phyloP scores from a whole-genome alignment of 2,888 invertebrate genomes.

The Caenorhabditis zanzibari region DNA sequence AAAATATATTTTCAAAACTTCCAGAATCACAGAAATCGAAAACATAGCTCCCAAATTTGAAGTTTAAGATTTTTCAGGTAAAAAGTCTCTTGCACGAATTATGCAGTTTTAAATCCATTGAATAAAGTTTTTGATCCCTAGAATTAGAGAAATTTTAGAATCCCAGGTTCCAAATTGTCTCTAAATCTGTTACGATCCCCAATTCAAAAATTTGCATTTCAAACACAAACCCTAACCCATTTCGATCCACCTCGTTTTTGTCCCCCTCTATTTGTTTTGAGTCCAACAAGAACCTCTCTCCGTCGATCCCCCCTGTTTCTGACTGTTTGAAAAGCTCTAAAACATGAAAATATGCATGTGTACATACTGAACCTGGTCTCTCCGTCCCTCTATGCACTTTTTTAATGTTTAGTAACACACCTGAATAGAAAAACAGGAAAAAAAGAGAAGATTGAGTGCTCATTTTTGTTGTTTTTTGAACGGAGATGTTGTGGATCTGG shows the following conservation, averaged over 20 bases:
- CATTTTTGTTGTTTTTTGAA: constrained; percentile 11
- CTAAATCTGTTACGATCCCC: too few species aligned
- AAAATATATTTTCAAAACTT: too few species aligned
- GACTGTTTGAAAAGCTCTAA: constrained; percentile 49
- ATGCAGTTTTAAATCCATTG: too few species aligned
- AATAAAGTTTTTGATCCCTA: too few species aligned
- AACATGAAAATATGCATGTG: constrained; percentile 66
- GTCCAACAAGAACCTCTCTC: constrained; percentile 28
- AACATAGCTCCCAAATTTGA: too few species aligned
- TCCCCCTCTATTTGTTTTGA: constrained; percentile 47
- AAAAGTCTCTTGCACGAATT: too few species aligned
- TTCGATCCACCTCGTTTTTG: neutral
- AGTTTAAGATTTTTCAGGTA: too few species aligned
- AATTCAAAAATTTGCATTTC: constrained; percentile 24
- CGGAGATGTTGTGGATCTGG: neutral
- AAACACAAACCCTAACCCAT: constrained; percentile 25
- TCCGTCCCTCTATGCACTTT: constrained; percentile 14
- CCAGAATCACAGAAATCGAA: too few species aligned
- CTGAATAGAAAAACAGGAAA: neutral
- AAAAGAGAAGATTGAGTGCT: neutral
- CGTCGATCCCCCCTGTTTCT: constrained; percentile 1
- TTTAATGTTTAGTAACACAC: constrained; percentile 22
- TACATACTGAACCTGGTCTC: constrained; percentile 46
- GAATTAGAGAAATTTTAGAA: too few species aligned
- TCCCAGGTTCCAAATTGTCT: too few species aligned